Evolutionary conservation across 2,888 invertebrate genomes (phyloP).

Genomic region (Aproaerema taeniolella): DNA sequence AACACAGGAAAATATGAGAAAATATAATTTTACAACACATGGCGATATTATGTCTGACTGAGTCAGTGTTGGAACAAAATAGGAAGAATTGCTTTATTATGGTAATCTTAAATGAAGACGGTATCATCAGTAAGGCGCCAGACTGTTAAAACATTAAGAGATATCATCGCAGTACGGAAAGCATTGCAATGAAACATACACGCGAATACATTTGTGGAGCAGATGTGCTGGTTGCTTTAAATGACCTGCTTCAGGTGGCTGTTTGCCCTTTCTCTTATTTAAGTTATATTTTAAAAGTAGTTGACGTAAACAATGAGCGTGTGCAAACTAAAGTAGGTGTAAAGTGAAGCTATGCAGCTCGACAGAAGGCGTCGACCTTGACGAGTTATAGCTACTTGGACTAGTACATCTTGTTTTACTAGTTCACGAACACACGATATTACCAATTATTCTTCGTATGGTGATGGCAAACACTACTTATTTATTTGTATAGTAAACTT

Average conservation of each 20-base stretch:
- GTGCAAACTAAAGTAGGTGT: slow-evolving; percentile 11
- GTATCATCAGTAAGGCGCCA: slow-evolving; percentile 2
- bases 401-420: slow-evolving; percentile 23
- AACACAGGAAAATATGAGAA: too few relatives aligned
- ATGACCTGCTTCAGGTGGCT: slow-evolving; percentile 2
- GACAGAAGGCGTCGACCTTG: slow-evolving; percentile 36
- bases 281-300: not conserved
- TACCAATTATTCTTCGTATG: not conserved
- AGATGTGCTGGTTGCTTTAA: slow-evolving; percentile 3
- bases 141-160: not conserved
- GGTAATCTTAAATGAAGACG: not conserved
- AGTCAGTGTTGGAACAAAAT: too few relatives aligned
- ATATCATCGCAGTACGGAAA: not conserved
- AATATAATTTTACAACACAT: too few relatives aligned
- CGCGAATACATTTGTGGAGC: slow-evolving; percentile 5
- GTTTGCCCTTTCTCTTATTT: slow-evolving; percentile 8
- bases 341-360: slow-evolving; percentile 25
- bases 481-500: too few relatives aligned
- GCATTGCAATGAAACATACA: not conserved
- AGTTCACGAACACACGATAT: slow-evolving; percentile 27
- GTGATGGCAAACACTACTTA: too few relatives aligned
- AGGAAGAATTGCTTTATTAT: too few relatives aligned
- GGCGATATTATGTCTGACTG: too few relatives aligned
- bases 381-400: slow-evolving; percentile 19
- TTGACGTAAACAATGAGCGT: slow-evolving; percentile 10